phyloP scores from a whole-genome alignment of 2,888 invertebrate genomes.

The Anoncus sp. region DNA sequence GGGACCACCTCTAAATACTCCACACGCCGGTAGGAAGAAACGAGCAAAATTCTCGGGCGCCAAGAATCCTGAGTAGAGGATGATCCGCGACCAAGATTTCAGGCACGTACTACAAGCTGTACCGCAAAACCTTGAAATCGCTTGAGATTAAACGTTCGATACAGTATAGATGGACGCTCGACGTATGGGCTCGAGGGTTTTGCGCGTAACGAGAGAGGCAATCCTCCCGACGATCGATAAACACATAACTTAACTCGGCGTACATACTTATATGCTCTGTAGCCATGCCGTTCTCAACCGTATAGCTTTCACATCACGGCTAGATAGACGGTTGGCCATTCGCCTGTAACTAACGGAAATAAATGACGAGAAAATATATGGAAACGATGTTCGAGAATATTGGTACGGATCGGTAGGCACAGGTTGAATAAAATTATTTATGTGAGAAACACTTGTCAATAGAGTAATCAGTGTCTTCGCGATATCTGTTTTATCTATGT shows the following conservation, averaged over 20 bases:
- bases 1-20: conserved; percentile 38
- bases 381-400: not conserved
- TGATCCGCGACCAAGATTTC: conserved; percentile 57
- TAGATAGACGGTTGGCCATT: conserved; percentile 17
- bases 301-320: conserved; percentile 28
- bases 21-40: conserved; percentile 20
- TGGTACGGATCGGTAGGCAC: not conserved
- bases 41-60: conserved; percentile 30
- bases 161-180: conserved; percentile 47
- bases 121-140: conserved; percentile 58
- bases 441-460: not conserved
- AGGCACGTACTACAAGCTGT: conserved; percentile 57
- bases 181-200: conserved; percentile 46
- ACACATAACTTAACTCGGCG: conserved; percentile 48
- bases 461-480: not conserved
- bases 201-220: conserved; percentile 60
- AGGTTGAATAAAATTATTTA: not conserved
- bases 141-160: conserved; percentile 58
- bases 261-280: conserved; percentile 38
- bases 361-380: conserved; percentile 1
- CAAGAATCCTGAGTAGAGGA: conserved; percentile 44
- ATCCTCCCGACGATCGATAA: conserved; percentile 54
- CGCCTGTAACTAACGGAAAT: conserved; percentile 15
- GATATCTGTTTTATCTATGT: not conserved
- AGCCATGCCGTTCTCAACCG: conserved; percentile 9